Evolutionary conservation across 2,797 vertebrate genomes (phyloP).

Genomic region (Agapornis canus): DNA sequence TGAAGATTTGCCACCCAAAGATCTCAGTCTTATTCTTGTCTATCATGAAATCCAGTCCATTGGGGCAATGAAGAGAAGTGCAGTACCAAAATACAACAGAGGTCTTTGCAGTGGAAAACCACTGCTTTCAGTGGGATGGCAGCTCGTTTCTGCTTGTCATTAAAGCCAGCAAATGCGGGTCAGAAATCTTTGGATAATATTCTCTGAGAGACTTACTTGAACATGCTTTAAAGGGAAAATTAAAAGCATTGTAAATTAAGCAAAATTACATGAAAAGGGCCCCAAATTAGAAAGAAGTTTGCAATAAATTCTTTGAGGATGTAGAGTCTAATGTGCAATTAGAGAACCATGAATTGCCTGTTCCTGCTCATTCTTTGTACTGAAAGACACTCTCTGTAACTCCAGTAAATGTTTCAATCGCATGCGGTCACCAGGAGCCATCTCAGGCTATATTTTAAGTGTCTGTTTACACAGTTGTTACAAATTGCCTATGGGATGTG

Average conservation of each 20-base stretch:
- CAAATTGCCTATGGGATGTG: slow-evolving; percentile 83
- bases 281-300: not conserved
- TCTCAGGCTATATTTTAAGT: slow-evolving; percentile 66
- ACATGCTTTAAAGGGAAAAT: not conserved
- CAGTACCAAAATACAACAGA: rapidly evolving
- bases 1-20: not conserved
- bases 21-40: not conserved
- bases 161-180: not conserved
- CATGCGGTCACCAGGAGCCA: not conserved
- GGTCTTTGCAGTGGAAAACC: not conserved
- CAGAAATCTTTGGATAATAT: not conserved
- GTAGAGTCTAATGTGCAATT: not conserved
- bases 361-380: not conserved
- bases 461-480: slow-evolving; percentile 76
- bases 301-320: not conserved
- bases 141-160: not conserved
- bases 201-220: not conserved
- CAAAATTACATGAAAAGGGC: not conserved
- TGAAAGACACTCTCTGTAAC: not conserved
- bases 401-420: not conserved
- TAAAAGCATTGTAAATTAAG: rapidly evolving
- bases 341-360: not conserved
- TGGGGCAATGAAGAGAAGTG: not conserved
- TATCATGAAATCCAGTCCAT: not conserved
- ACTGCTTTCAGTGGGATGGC: not conserved